phyloP scores from a whole-genome alignment of 2,888 invertebrate species.

The Drosophila acutilabella region DNA sequence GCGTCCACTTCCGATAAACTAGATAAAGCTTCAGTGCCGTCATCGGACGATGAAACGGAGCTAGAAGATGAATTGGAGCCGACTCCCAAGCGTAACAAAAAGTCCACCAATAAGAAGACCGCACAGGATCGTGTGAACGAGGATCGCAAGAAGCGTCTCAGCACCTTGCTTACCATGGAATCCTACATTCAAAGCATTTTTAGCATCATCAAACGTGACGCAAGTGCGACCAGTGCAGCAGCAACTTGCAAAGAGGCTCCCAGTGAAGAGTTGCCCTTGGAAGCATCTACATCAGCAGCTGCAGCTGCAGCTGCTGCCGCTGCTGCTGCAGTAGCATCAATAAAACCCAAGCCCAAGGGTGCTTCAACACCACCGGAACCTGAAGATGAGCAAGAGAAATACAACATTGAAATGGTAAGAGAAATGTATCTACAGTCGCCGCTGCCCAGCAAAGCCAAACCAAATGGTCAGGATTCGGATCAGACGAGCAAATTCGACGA shows the following conservation, averaged over 20 bases:
- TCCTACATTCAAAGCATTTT: conserved; percentile 84
- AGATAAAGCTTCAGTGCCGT: conserved; percentile 57
- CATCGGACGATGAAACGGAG: conserved; percentile 67
- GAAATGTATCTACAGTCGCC: conserved; percentile 43
- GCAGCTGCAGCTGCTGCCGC: conserved; percentile 34
- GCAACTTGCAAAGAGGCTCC: conserved; percentile 46
- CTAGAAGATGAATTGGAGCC: conserved; percentile 61
- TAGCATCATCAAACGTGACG: conserved; percentile 83
- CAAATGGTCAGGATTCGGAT: conserved; percentile 36
- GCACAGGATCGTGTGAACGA: conserved; percentile 82
- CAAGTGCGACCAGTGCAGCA: conserved; percentile 44
- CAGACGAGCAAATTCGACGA: conserved; percentile 31
- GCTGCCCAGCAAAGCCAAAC: conserved; percentile 39
- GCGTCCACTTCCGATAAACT: conserved; percentile 34
- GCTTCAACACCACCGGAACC: conserved; percentile 65
- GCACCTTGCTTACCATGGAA: conserved; percentile 83
- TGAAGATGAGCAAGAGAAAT: conserved; percentile 37
- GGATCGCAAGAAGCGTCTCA: conserved; percentile 82
- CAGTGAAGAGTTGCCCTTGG: conserved; percentile 60
- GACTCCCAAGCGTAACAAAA: conserved; percentile 66
- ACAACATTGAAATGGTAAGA: conserved; percentile 52
- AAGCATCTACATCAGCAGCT: conserved; percentile 69
- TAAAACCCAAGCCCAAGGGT: conserved; percentile 50
- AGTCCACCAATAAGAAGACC: conserved; percentile 69
- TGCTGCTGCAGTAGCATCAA: conserved; percentile 55